These are phyloP conservation scores for Aethes cnicana DNA, from an alignment of 2,888 invertebrate genomes.

Conservation along the genomic window DNA sequence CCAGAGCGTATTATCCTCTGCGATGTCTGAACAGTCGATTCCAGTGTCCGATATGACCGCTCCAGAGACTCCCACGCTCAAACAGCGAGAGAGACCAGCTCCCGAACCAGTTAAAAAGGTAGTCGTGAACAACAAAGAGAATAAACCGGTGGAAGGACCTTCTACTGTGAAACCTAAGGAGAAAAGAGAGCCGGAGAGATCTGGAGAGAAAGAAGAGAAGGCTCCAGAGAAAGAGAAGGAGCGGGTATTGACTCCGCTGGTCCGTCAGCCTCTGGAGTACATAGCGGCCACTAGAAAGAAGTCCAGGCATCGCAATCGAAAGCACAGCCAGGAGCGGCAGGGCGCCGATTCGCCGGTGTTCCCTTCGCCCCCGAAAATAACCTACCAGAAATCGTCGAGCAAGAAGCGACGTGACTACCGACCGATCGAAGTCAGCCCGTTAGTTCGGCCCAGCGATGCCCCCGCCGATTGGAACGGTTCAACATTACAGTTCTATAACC, in stretches of 20 bases:
- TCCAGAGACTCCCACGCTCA: conserved; percentile 78
- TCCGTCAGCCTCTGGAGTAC: conserved; percentile 89
- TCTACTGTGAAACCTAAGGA: conserved; percentile 56
- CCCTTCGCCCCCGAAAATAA: conserved; percentile 85
- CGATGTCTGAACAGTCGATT: conserved; percentile 87
- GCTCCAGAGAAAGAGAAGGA: conserved; percentile 69
- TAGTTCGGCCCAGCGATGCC: conserved; percentile 53
- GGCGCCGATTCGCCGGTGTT: conserved; percentile 87
- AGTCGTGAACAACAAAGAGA: conserved; percentile 60
- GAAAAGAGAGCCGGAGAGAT: conserved; percentile 42
- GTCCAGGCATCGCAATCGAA: conserved; percentile 84
- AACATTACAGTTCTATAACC: conserved; percentile 86
- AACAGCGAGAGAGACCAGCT: conserved; percentile 63
- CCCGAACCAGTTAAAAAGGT: conserved; percentile 59
- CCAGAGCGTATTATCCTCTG: conserved; percentile 89
- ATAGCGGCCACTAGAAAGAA: conserved; percentile 88
- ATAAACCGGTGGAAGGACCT: conserved; percentile 59
- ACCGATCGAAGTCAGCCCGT: conserved; percentile 79
- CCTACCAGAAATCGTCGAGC: conserved; percentile 80
- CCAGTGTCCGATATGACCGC: conserved; percentile 86
- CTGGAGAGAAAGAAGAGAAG: conserved; percentile 46
- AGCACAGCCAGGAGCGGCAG: conserved; percentile 83
- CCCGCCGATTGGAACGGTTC: conserved; percentile 86
- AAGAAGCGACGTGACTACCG: conserved; percentile 83
- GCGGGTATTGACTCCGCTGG: conserved; percentile 84